Evolutionary conservation across 2,888 invertebrate genomes (phyloP), one percentile per base, ranked within the genome.

Genomic region (Thera obeliscata): DNA sequence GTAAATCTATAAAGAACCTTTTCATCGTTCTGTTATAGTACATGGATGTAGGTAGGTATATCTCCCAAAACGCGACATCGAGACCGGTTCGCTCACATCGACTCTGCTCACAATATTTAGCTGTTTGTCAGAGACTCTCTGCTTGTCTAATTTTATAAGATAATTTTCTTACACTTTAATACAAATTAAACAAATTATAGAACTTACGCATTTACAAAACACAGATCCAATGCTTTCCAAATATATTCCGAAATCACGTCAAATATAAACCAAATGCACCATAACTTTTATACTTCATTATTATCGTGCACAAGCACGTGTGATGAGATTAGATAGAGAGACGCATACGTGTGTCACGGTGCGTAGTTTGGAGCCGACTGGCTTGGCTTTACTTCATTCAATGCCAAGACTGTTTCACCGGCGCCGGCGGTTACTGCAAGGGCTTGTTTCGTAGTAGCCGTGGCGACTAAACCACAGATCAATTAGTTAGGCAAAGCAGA

Each of bases 381-480:
- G 7, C 64, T 65, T 65, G 22, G 75, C 89, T 88, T 89, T 87
- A 8, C 65, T 65, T 65, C 81, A 80, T 65, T 65, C 81, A 80
- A 78, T 81, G 81, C 83, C 77, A 80, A 80, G 78, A 79, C 75
- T 77, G 76, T 60, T 74, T 74, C 73, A 74, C 76, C 76, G 69
- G 22, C 22, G 22, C 22, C 22, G 22, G 22, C 22, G 22, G 76
- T 77, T 79, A 78, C 78, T 80, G 81, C 82, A 87, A 88, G 86
- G 87, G 87, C 87, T 85, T 84, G 82, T 84, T 82, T 84, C 84
- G 84, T 79, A 84, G 77, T 83, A 46, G 12, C 22, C 57, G 56
- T 52, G 43, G 46, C 54, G 52, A 36, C 36, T 9, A n/a, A 6
- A 35, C 52, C 2, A 43, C 5, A 43, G 7, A 43, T 43, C 43